Evolutionary conservation across 2,888 invertebrate species (phyloP), one percentile per base, ranked within the genome.

Genomic region (Yponomeuta cagnagella): DNA sequence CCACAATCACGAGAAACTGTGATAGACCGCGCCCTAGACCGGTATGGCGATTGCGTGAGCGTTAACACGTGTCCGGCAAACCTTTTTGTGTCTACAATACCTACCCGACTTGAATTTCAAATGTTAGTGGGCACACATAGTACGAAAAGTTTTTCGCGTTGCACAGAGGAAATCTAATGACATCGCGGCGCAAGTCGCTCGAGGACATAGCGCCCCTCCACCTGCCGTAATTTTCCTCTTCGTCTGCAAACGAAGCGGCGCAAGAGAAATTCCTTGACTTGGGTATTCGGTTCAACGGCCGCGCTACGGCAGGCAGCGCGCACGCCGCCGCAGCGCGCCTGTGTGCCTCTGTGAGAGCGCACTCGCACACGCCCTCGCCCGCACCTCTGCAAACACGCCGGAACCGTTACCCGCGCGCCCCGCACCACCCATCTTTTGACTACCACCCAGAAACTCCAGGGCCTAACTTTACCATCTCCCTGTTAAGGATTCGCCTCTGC

Each of bases 271-370:
- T 91, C 91, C 90, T 90, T 82, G 80, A 84, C 90, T 90, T 82
- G 80, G 84, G 89, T 88, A 86, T 88, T 88, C 89, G 90, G 91
- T 91, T 92, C 91, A 91, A 91, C 84, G 90, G 89, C 91, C 91
- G 90, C 88, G 81, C 84, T 81, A 81, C 79, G 82, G 85, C 71
- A 65, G 37, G 84, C 82, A 84, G 80, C 84, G 81, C 78, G 80
- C 80, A 30, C 72, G 64, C 33, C 15, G 68, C 64, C 72, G 64
- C 33, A 8, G 68, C 64, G 37, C 37, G 85, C 76, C 78, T 83
- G 85, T 84, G 86, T 86, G 86, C 80, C 80, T 84, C 82, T 81
- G 77, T 77, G 82, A 81, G 80, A 77, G 80, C 82, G 81, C 83
- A 75, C 80, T 85, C 90, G 84, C 89, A 89, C 89, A 87, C 90